Percentiles rank a stretch among this genome's conserved stretches.
These are phyloP conservation scores for Drosophila murphyi DNA, from an alignment of 1,140 invertebrate genomes.

Conservation along the genomic window DNA sequence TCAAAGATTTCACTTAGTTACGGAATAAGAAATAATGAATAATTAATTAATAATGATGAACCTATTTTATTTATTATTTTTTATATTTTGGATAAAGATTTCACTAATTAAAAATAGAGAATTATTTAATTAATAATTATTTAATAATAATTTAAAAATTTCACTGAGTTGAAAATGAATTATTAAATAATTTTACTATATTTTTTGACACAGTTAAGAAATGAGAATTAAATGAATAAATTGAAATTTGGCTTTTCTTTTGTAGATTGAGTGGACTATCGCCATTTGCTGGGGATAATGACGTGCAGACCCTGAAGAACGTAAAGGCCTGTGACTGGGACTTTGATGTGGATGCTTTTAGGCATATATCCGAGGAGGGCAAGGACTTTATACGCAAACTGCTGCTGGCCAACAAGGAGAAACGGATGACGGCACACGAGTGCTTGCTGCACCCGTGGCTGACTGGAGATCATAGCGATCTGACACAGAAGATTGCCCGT, in stretches of 20 bases:
- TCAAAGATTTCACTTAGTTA: too few species aligned
- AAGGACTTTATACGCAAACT: conserved; percentile 99
- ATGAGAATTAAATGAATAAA: conserved; percentile 3
- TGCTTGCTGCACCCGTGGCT: conserved; percentile 98
- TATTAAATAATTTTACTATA: too few species aligned
- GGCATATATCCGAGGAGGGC: conserved; percentile 96
- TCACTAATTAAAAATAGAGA: too few species aligned
- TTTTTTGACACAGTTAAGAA: too few species aligned
- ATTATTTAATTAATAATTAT: too few species aligned
- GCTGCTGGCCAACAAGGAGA: conserved; percentile 97
- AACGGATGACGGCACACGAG: conserved; percentile 99
- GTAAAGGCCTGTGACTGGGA: conserved; percentile 99
- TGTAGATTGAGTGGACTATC: conserved; percentile 96
- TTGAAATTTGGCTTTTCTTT: conserved; percentile 4
- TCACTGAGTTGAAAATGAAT: too few species aligned
- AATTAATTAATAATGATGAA: too few species aligned
- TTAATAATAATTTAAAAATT: too few species aligned
- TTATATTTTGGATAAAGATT: too few species aligned
- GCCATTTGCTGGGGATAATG: conserved; percentile 99
- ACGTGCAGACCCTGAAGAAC: conserved; percentile 99
- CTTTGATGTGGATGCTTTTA: conserved; percentile 97
- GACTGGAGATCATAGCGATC: conserved; percentile 91
- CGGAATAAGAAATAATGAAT: too few species aligned
- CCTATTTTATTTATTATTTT: too few species aligned
- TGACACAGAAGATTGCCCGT: conserved; percentile 91